These are phyloP conservation scores for Macrobrachium rosenbergii DNA, from an alignment of 1,140 invertebrate species.

Conservation along the genomic window DNA sequence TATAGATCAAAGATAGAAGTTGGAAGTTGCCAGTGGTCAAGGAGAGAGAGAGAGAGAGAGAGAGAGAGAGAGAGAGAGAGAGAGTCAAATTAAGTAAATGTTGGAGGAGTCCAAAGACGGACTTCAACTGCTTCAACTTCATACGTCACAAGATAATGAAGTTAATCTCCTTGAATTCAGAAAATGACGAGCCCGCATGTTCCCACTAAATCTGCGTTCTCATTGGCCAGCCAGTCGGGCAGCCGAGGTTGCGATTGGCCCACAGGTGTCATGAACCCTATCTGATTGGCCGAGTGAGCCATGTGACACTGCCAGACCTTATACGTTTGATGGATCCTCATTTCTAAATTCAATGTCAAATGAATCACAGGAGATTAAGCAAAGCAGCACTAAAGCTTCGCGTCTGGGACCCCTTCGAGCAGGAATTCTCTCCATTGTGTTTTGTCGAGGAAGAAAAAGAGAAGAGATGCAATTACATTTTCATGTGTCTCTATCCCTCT, in stretches of 20 bases:
- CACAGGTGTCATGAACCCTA: slow-evolving; percentile 28
- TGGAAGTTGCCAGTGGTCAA: neutral
- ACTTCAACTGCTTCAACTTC: slow-evolving; percentile 26
- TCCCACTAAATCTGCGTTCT: slow-evolving; percentile 14
- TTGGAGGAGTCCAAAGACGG: slow-evolving; percentile 8
- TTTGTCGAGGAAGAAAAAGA: neutral
- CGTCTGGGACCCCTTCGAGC: neutral
- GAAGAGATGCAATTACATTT: neutral
- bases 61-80: slow-evolving; percentile 30
- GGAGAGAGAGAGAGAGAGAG: slow-evolving; percentile 5
- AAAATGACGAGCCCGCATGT: slow-evolving; percentile 57
- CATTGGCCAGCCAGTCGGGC: slow-evolving; percentile 24
- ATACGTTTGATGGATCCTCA: slow-evolving; percentile 51
- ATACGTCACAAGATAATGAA: slow-evolving; percentile 42
- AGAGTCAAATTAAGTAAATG: neutral
- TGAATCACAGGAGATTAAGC: slow-evolving; percentile 36
- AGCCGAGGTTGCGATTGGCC: slow-evolving; percentile 28
- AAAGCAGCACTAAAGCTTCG: slow-evolving; percentile 7
- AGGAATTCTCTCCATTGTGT: too few species aligned
- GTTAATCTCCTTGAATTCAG: slow-evolving; percentile 48
- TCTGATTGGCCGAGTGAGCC: slow-evolving; percentile 48
- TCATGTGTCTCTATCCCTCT: neutral
- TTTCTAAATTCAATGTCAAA: slow-evolving; percentile 54
- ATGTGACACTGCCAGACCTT: slow-evolving; percentile 48
- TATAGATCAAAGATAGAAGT: neutral